phyloP scores from a whole-genome alignment of 2,113 vertebrate genomes.

The Lanius collurio region DNA sequence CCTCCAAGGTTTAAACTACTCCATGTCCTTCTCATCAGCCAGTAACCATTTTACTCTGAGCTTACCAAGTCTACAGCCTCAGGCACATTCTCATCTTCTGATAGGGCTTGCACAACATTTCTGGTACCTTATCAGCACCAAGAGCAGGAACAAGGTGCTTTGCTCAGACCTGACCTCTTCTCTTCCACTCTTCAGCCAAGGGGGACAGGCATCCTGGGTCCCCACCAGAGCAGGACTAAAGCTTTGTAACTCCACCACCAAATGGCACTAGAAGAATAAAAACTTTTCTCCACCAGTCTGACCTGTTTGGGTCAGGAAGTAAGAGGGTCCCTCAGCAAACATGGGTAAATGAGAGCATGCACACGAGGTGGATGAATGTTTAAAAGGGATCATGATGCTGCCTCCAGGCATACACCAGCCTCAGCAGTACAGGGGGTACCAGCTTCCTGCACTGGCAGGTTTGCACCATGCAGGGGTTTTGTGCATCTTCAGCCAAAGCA shows the following conservation, averaged over 20 bases:
- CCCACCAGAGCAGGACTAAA: background rate
- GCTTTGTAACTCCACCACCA: background rate
- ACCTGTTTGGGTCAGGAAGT: background rate
- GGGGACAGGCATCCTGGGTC: fast-evolving
- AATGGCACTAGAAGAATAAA: background rate
- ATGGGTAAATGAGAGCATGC: background rate
- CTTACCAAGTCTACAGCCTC: background rate
- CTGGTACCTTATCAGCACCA: background rate
- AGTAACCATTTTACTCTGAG: background rate
- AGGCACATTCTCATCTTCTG: conserved; percentile 43
- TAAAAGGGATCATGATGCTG: background rate
- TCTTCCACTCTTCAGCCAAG: background rate
- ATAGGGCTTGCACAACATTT: conserved; percentile 14
- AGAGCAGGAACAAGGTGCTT: background rate
- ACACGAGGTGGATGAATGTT: background rate
- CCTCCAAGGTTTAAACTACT: background rate
- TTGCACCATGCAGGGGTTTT: background rate
- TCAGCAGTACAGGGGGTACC: background rate
- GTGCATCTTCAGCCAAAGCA: background rate
- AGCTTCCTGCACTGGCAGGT: background rate
- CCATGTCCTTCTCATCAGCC: background rate
- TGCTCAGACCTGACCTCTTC: conserved; percentile 34
- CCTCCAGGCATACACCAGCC: background rate
- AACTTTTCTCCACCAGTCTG: background rate
- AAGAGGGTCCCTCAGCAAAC: background rate